These are phyloP conservation scores for Willowsia nigromaculata DNA, from an alignment of 2,888 invertebrate species.

Conservation along the genomic window DNA sequence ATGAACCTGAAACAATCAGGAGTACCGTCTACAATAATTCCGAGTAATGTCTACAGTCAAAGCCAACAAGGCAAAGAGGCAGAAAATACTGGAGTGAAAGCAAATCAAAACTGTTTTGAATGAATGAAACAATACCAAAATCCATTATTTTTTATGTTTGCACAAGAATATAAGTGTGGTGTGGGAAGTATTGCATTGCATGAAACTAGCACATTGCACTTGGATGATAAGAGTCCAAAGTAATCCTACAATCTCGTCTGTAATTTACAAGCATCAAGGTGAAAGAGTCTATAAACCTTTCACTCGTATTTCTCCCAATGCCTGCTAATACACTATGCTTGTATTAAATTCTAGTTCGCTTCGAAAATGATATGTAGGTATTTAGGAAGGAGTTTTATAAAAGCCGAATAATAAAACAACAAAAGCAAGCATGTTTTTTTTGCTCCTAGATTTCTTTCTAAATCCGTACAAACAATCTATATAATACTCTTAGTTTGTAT, in stretches of 20 bases:
- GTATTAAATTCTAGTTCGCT: too few relatives aligned
- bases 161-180: background rate
- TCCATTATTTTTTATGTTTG: conserved; percentile 15
- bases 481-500: background rate
- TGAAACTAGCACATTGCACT: conserved; percentile 48
- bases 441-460: background rate
- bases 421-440: background rate
- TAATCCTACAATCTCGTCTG: conserved; percentile 57
- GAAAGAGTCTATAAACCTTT: conserved; percentile 65
- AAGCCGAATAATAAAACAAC: background rate
- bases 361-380: too few relatives aligned
- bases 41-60: background rate
- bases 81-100: background rate
- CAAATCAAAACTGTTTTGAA: background rate
- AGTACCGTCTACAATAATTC: background rate
- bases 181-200: background rate
- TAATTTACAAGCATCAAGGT: conserved; percentile 67
- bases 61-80: background rate
- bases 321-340: too few relatives aligned
- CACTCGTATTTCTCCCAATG: background rate
- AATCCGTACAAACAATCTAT: conserved; percentile 49
- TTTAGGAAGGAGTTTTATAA: background rate
- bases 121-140: background rate
- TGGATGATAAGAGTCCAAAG: conserved; percentile 42
- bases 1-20: background rate